These are phyloP conservation scores for Perca schrenkii DNA, from an alignment of 2,113 vertebrate species.

Conservation along the genomic window DNA sequence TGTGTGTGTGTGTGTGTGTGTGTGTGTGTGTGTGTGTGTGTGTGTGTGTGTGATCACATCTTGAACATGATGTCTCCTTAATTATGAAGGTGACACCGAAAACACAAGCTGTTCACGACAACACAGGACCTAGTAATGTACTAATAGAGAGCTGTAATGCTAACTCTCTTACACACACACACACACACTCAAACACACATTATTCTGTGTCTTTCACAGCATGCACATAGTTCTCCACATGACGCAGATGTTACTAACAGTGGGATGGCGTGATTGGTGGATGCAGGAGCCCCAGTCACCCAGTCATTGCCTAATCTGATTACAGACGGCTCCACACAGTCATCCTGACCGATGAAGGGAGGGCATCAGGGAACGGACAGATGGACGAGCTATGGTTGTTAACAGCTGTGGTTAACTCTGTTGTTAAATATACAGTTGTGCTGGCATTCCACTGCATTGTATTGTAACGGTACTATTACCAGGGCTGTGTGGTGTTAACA, in stretches of 20 bases:
- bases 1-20: constrained; percentile 30
- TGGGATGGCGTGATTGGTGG: constrained; percentile 58
- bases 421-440: constrained; percentile 68
- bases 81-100: constrained; percentile 11
- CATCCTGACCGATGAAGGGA: constrained; percentile 46
- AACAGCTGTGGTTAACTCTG: constrained; percentile 70
- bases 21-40: neutral
- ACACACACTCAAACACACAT: constrained; percentile 19
- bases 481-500: neutral
- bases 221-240: constrained; percentile 71
- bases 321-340: constrained; percentile 68
- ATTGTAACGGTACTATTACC: neutral
- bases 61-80: neutral
- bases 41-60: constrained; percentile 2
- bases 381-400: constrained; percentile 59
- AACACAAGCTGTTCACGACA: constrained; percentile 7
- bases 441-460: neutral
- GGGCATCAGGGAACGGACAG: constrained; percentile 60
- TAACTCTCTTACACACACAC: neutral
- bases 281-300: constrained; percentile 68
- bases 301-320: constrained; percentile 78
- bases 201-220: constrained; percentile 61
- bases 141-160: constrained; percentile 31
- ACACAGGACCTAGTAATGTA: constrained; percentile 37
- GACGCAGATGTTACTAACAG: constrained; percentile 70